Evolutionary conservation across 1,140 invertebrate species (phyloP), one percentile per base, ranked within the genome.

Genomic region (Hycleus phaleratus): DNA sequence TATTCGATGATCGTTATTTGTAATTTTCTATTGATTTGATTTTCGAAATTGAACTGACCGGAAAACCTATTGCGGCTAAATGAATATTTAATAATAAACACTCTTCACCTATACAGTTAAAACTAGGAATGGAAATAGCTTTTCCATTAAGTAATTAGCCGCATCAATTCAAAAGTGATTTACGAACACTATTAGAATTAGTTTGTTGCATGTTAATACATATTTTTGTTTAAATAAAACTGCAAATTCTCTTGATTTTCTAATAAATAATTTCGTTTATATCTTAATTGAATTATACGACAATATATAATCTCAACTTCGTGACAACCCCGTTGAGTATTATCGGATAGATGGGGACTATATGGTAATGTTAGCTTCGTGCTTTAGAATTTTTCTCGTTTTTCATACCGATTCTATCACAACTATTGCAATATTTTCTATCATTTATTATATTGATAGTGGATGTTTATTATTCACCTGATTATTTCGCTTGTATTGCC

Each of bases 81-180:
- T 59, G 61, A 56, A 56, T 59, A 59, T 57, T 59, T 56, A 56
- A 59, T 56, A 59, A 46, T 48, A 56, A 7, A 32, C 32, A 5
- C 4, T 32, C 32, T 32, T 32, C 32, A 32, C 32, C 32, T 54
- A 48, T 46, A 26, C 56, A 40, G 24, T 44, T 40, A 38, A 47
- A 49, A 26, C 57, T 62, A 46, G 47, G 38, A 50, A 49, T 55
- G 60, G 38, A 48, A 53, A 59, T 59, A 38, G 44, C 26, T 49
- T 55, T 55, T 58, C 55, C 58, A 62, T 62, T 62, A 62, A 59
- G 57, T 59, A 62, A 62, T 62, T 55, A 62, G 59, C 60, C 52
- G 49, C 42, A 43, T 56, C 46, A 18, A 49, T 56, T 51, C 32
- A 42, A 49, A 50, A 49, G 56, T 58, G 56, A 58, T 58, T 58